phyloP scores from a whole-genome alignment of 2,888 invertebrate species.

The Eupithecia insigniata region DNA sequence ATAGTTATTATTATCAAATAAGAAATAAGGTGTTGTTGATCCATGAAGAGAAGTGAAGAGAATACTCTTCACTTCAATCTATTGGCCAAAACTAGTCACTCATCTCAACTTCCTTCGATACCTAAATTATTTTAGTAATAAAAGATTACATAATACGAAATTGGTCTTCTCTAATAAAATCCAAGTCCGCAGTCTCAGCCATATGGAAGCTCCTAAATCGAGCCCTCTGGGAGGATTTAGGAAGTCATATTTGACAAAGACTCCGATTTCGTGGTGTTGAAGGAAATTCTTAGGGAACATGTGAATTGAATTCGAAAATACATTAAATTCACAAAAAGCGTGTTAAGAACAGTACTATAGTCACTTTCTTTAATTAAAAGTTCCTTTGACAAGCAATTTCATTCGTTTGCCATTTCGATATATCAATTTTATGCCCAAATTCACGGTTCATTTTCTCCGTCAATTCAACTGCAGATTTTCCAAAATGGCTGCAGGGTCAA shows the following conservation, averaged over 20 bases:
- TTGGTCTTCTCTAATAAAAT: background rate
- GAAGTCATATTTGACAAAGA: conserved; percentile 38
- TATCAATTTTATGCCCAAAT: background rate
- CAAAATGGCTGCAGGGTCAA: conserved; percentile 37
- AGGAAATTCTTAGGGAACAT: conserved; percentile 24
- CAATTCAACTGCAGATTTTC: conserved; percentile 20
- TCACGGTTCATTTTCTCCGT: conserved; percentile 8
- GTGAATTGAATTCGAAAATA: background rate
- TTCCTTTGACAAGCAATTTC: background rate
- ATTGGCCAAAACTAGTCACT: background rate
- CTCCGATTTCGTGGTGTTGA: conserved; percentile 30
- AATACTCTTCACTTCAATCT: too few relatives aligned
- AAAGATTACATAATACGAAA: background rate
- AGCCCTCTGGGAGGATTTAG: conserved; percentile 61
- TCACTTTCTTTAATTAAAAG: background rate
- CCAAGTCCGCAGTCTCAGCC: background rate
- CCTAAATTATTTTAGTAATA: background rate
- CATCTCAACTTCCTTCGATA: background rate
- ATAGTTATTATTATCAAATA: too few relatives aligned
- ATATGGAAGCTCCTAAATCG: conserved; percentile 35
- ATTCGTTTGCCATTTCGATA: background rate
- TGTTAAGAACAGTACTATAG: background rate
- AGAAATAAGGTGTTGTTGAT: too few relatives aligned
- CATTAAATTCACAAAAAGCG: background rate
- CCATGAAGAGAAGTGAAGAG: too few relatives aligned